Evolutionary conservation across 2,797 vertebrate species (phyloP), one percentile per base, ranked within the genome.

Genomic region (Acanthiza pusilla): DNA sequence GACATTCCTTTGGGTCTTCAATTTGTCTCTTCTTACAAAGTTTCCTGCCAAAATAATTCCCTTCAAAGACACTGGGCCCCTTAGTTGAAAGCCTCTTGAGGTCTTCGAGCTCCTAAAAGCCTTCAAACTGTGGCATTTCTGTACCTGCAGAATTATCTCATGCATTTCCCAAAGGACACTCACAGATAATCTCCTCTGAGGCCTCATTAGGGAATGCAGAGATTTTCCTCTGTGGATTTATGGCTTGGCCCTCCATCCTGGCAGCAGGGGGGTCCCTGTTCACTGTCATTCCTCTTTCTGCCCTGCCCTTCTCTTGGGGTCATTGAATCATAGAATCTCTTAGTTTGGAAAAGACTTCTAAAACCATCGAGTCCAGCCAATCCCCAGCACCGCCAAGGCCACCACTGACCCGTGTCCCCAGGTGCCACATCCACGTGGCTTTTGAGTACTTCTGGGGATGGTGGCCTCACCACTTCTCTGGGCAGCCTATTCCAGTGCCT

Each of bases 161-260:
- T 38, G 11, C 19, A 8, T 85, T 85, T 88, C 78, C 78, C 72
- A 43, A 30, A 50, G 36, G 81, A 12, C n/a, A 62, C 30, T 36
- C 75, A 20, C 42, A 82, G 30, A 17, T 54, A 4, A 63, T 80
- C 38, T 95, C 92, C 93, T 91, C 87, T 58, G 94, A 87, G 90
- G 55, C 72, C 78, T 94, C 91, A 93, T 96, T 95, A 96, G 81
- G 80, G 87, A 62, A 76, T 47, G 77, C 13, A 60, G 21, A 90
- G 84, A 47, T 76, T 65, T 76, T 63, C n/a, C 63, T 81, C 55
- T 32, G 16, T 82, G 79, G 29, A 10, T 19, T 75, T 62, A 12
- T 0, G 10, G 47, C 67, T 76, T 45, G 26, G 43, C n/a, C 36
- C 25, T 61, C 17, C 47, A 47, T 71, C 42, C 74, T 54, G 57